Base-by-base conservation (phyloP, 1,140 invertebrate genomes). In the Radopholus similis region DNA sequence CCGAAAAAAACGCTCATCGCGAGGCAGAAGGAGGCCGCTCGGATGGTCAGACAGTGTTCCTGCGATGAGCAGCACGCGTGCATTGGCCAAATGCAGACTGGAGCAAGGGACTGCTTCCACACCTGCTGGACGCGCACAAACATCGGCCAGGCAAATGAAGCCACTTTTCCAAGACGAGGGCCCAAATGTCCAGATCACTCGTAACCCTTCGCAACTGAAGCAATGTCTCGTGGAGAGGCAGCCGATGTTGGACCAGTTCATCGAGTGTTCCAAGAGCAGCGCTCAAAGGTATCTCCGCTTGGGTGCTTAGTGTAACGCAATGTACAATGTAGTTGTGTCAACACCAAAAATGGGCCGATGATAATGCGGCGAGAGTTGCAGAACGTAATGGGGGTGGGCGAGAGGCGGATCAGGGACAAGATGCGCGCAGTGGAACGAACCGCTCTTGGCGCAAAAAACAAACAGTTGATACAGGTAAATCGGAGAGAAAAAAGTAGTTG, bases 31-130 rank as follows among this genome's bases (percentile, higher is more conserved):
- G n/a, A n/a, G n/a, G n/a, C n/a, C n/a, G n/a, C n/a, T n/a, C n/a
- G n/a, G n/a, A n/a, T 53, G n/a, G 35, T 53, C 35, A 13, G 51
- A 4, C 51, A 53, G 35, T 53, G 51, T 53, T 53, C 51, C 51
- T 53, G 51, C 5, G 6, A 3, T 4, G 51, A 53, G 5, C 28
- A 53, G 4, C 30, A 32, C 18, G 18, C 35, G 15, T 53, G 51
- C 51, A 53, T 53, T 3, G 4, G 5, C 35, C 35, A 28, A n/a
- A 4, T 53, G 15, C 30, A 53, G 35, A 53, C 1, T 3, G 28
- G n/a, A n/a, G 5, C 35, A 30, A 1, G 18, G 4, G 51, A 53
- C 18, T 53, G 51, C 5, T 53, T 53, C 4, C 11, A 53, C 35
- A 18, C 2, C 35, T 53, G 51, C 35, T 53, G 51, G 51, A 4